A percentile compares a stretch with the other conserved stretches of the same genome.
These are phyloP conservation scores for Tachysurus vachellii DNA, from an alignment of 2,113 vertebrate genomes.

Conservation along the genomic window DNA sequence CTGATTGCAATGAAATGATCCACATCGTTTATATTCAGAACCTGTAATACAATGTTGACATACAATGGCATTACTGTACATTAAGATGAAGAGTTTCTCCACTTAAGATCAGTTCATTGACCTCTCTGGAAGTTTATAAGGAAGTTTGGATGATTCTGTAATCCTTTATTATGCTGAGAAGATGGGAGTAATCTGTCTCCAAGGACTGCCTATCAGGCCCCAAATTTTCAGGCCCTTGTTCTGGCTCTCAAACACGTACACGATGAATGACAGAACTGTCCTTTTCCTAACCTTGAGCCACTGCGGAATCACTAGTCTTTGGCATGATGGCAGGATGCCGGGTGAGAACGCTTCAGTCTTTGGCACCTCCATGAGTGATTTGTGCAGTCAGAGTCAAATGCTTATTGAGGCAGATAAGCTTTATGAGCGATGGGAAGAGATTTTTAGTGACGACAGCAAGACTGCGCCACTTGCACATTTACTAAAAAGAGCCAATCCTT, in stretches of 20 bases:
- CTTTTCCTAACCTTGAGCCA: conserved; percentile 46
- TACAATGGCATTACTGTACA: conserved; percentile 6
- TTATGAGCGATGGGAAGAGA: conserved; percentile 27
- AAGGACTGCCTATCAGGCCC: not conserved
- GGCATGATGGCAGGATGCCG: conserved; percentile 1
- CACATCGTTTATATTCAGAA: not conserved
- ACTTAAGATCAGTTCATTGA: conserved; percentile 8
- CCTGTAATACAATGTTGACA: not conserved
- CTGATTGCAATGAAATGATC: not conserved
- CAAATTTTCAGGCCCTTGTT: conserved; percentile 12
- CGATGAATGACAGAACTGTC: conserved; percentile 33
- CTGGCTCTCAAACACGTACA: conserved; percentile 3
- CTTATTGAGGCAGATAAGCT: conserved; percentile 27
- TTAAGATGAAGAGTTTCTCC: not conserved
- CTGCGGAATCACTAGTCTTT: not conserved
- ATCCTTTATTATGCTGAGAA: conserved; percentile 23
- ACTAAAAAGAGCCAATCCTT: not conserved
- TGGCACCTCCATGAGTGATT: conserved; percentile 29
- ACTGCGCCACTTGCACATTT: conserved; percentile 16
- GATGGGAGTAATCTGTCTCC: conserved; percentile 37
- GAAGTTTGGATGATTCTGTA: not conserved
- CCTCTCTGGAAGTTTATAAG: conserved; percentile 20
- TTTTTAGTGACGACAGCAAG: conserved; percentile 23
- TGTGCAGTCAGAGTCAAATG: conserved; percentile 21
- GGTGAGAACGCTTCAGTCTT: not conserved